phyloP scores from a whole-genome alignment of 2,888 invertebrate species.

The Lamellibrachia satsuma region DNA sequence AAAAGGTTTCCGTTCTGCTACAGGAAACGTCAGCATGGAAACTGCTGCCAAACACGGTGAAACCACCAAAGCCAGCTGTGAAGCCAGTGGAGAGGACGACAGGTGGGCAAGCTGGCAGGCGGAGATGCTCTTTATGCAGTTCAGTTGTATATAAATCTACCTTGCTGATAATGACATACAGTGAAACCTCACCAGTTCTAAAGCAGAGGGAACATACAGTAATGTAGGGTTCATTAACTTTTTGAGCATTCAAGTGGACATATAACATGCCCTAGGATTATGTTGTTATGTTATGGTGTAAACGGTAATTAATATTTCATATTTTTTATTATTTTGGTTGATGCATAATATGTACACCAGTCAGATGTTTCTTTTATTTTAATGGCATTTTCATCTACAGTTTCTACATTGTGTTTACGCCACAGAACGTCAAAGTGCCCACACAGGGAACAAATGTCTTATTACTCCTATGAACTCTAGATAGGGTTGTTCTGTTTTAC shows the following conservation, averaged over 20 bases:
- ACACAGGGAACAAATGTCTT: too few species aligned
- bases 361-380: too few species aligned
- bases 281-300: too few species aligned
- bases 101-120: not conserved
- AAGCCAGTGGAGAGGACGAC: not conserved
- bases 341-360: too few species aligned
- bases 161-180: not conserved
- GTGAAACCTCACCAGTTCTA: not conserved
- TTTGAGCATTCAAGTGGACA: not conserved
- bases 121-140: not conserved
- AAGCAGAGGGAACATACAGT: not conserved
- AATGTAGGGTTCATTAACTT: not conserved
- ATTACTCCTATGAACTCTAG: too few species aligned
- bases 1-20: not conserved
- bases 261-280: too few species aligned
- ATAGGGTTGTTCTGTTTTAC: too few species aligned
- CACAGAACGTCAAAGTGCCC: too few species aligned
- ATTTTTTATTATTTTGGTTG: too few species aligned
- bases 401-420: too few species aligned
- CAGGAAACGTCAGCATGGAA: not conserved
- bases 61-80: not conserved
- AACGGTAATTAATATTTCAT: too few species aligned
- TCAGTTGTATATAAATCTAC: not conserved
- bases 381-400: too few species aligned
- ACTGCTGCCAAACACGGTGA: not conserved